Conservation (phyloP, 2,113 vertebrate genomes). For the Chaetura pelagica region DNA sequence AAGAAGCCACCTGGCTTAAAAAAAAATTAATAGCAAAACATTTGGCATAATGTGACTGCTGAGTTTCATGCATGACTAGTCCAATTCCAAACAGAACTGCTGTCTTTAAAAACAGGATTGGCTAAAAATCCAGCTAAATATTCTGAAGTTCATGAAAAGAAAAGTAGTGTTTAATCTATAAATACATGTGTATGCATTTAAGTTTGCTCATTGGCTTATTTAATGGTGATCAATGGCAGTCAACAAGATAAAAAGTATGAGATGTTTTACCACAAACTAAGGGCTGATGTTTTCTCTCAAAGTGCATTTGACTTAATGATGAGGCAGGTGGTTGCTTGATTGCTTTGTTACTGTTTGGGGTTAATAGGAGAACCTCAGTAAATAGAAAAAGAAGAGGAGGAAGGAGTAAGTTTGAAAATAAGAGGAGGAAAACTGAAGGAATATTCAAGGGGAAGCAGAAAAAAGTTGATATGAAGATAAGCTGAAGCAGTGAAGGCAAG, state of each 20-base stretch:
- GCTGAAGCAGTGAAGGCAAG: background rate
- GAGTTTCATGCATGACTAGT: background rate
- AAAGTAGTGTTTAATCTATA: background rate
- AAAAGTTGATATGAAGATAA: background rate
- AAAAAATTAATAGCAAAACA: background rate
- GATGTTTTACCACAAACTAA: background rate
- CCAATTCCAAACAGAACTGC: background rate
- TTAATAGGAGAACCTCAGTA: background rate
- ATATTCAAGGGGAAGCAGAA: background rate
- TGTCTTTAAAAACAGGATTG: background rate
- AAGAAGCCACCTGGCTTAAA: background rate
- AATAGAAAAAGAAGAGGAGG: background rate
- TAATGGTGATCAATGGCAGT: background rate
- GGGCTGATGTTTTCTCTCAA: background rate
- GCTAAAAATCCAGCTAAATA: background rate
- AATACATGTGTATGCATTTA: background rate
- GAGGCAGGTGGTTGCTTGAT: background rate
- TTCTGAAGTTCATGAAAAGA: background rate
- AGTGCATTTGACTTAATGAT: background rate
- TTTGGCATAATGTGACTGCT: background rate
- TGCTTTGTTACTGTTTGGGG: background rate
- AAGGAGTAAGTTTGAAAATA: background rate
- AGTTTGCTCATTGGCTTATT: background rate
- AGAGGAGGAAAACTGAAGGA: background rate
- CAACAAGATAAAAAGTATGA: background rate